phyloP scores from a whole-genome alignment of 2,888 invertebrate genomes.

The Phengaris arion region DNA sequence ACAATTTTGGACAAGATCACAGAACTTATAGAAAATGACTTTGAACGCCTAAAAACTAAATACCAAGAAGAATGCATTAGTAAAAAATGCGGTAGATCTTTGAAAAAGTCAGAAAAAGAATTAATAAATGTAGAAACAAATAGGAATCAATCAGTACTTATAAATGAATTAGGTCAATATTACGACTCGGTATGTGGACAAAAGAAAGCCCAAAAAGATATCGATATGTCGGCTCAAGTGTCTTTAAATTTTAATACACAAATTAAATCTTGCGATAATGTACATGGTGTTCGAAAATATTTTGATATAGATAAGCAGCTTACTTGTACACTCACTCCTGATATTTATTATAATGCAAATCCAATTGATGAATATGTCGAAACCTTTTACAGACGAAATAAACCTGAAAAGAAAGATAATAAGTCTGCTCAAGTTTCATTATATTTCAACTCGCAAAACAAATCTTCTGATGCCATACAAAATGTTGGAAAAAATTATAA shows the following conservation, averaged over 20 bases:
- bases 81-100: constrained; percentile 18
- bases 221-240: constrained; percentile 12
- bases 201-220: not conserved
- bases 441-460: constrained; percentile 41
- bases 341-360: not conserved
- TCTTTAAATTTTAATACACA: constrained; percentile 35
- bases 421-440: constrained; percentile 26
- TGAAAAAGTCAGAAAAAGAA: constrained; percentile 24
- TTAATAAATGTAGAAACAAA: constrained; percentile 12
- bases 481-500: constrained; percentile 41
- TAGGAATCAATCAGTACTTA: not conserved
- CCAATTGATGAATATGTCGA: not conserved
- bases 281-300: not conserved
- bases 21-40: constrained; percentile 64
- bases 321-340: not conserved
- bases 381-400: not conserved
- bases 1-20: constrained; percentile 58
- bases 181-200: not conserved
- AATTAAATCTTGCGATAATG: constrained; percentile 50
- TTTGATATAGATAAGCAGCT: not conserved
- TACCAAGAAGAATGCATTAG: constrained; percentile 27
- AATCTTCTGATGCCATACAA: constrained; percentile 49
- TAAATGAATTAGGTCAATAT: not conserved
- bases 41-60: constrained; percentile 54
- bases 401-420: not conserved